Evolutionary conservation across 1,140 invertebrate species (phyloP).

Genomic region (Forficula auricularia): DNA sequence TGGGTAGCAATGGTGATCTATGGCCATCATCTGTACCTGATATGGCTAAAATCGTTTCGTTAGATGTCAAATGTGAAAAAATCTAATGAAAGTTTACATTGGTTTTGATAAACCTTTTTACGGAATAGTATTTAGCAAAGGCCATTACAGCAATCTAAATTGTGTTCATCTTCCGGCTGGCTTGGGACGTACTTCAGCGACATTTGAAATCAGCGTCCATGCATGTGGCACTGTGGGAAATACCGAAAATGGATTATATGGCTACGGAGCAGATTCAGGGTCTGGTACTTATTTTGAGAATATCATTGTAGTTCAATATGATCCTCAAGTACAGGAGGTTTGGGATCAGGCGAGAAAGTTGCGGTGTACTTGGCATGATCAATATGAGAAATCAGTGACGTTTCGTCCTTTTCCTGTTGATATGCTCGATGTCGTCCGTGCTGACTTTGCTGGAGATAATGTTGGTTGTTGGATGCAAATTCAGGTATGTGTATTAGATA

Average conservation of each 20-base stretch:
- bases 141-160: slow-evolving; percentile 78
- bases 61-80: slow-evolving; percentile 89
- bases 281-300: slow-evolving; percentile 89
- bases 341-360: slow-evolving; percentile 88
- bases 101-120: slow-evolving; percentile 89
- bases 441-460: slow-evolving; percentile 87
- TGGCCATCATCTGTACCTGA: slow-evolving; percentile 66
- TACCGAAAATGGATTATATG: slow-evolving; percentile 70
- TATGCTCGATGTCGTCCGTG: slow-evolving; percentile 82
- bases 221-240: slow-evolving; percentile 81
- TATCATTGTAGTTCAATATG: slow-evolving; percentile 85
- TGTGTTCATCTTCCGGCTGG: slow-evolving; percentile 82
- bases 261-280: slow-evolving; percentile 63
- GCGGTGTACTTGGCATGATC: slow-evolving; percentile 87
- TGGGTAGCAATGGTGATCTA: slow-evolving; percentile 37
- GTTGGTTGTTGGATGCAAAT: slow-evolving; percentile 92
- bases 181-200: slow-evolving; percentile 62
- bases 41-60: slow-evolving; percentile 76
- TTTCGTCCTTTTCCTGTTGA: slow-evolving; percentile 89
- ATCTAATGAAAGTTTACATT: slow-evolving; percentile 78
- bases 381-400: slow-evolving; percentile 88
- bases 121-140: slow-evolving; percentile 84
- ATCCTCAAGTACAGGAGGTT: slow-evolving; percentile 87
- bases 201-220: slow-evolving; percentile 80
- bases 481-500: slow-evolving; percentile 27